Percentiles rank a stretch among this genome's conserved stretches.
These are phyloP conservation scores for Psittacula derbiana DNA, from an alignment of 2,797 vertebrate species.

Conservation along the genomic window DNA sequence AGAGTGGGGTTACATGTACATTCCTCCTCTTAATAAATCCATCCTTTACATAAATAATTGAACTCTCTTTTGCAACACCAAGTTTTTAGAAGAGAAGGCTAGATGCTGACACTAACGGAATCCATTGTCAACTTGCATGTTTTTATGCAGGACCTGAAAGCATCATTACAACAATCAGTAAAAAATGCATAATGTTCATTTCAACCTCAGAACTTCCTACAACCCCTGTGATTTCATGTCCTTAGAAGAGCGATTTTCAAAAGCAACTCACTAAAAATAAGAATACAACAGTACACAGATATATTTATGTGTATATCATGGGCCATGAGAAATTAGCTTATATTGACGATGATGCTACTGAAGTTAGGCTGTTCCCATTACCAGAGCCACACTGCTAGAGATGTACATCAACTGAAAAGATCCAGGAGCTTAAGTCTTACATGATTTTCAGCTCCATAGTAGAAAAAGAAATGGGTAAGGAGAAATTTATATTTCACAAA, in stretches of 20 bases:
- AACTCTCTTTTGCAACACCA: background rate
- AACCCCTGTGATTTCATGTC: fast-evolving
- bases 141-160: background rate
- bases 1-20: background rate
- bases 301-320: background rate
- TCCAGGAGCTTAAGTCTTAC: background rate
- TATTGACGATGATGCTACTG: background rate
- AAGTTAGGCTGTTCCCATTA: background rate
- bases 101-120: background rate
- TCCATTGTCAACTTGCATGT: background rate
- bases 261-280: background rate
- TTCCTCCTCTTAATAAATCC: background rate
- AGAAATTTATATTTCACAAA: background rate
- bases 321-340: background rate
- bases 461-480: fast-evolving
- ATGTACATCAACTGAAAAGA: background rate
- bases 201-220: background rate
- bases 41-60: background rate
- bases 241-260: background rate
- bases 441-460: background rate
- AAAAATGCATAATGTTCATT: background rate
- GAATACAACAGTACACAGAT: background rate
- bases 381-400: background rate
- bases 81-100: background rate
- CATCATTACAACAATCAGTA: background rate